A percentile compares a stretch with the other conserved stretches of the same genome.
Conservation (phyloP, 2,113 vertebrate genomes). For the Oreochromis spilurus region DNA sequence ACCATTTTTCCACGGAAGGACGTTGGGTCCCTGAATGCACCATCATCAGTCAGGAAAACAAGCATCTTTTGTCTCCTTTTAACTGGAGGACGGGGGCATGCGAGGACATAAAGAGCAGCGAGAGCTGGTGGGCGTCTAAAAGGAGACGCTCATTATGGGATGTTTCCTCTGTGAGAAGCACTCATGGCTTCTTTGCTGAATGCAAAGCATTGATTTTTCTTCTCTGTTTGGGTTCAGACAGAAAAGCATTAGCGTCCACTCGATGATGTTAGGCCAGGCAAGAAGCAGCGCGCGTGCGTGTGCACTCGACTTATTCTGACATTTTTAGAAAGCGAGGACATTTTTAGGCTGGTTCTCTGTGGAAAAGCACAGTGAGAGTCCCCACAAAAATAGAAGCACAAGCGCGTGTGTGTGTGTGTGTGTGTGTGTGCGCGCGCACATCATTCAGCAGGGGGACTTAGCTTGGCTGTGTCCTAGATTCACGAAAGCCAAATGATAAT, state of each 20-base stretch:
- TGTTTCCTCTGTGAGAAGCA: constrained; percentile 11
- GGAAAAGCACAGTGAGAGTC: not conserved
- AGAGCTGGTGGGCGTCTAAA: constrained; percentile 1
- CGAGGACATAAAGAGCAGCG: not conserved
- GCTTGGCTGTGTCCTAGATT: constrained; percentile 52
- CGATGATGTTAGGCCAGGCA: not conserved
- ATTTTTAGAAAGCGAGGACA: not conserved
- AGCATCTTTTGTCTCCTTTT: not conserved
- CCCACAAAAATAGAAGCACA: not conserved
- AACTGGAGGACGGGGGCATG: not conserved
- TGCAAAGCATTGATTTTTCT: constrained; percentile 19
- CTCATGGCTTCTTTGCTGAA: not conserved
- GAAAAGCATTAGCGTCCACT: not conserved
- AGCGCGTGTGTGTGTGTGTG: not conserved
- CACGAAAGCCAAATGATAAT: constrained; percentile 54
- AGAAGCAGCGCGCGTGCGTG: not conserved
- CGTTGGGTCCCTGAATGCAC: not conserved
- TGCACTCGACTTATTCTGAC: not conserved
- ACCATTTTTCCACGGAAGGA: not conserved
- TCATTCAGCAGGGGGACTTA: constrained; percentile 10
- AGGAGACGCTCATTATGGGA: constrained; percentile 37
- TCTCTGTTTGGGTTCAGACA: constrained; percentile 11
- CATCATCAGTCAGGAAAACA: not conserved
- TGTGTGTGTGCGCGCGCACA: not conserved
- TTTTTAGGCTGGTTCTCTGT: not conserved